Evolutionary conservation across 2,797 vertebrate species (phyloP).

Genomic region (Sylvia borin): DNA sequence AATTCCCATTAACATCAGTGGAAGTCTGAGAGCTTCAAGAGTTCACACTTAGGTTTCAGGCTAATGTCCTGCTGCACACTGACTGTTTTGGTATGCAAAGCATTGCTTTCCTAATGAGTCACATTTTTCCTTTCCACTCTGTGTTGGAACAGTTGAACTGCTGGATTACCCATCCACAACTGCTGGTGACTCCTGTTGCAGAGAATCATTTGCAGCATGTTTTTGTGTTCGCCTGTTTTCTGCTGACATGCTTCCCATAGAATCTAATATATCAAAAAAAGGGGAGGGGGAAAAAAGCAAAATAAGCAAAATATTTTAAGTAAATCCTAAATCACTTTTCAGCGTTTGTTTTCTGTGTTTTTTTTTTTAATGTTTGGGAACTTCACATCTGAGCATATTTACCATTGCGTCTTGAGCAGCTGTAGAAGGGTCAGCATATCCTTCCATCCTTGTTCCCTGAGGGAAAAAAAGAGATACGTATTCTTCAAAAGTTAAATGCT

Average conservation of each 20-base stretch:
- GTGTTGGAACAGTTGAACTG: neutral
- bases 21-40: neutral
- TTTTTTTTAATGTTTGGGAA: neutral
- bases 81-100: neutral
- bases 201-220: conserved; percentile 79
- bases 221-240: conserved; percentile 80
- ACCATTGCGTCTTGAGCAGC: conserved; percentile 81
- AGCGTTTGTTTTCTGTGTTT: neutral
- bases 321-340: neutral
- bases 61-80: neutral
- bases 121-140: conserved; percentile 19
- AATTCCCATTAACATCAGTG: neutral
- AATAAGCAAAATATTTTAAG: neutral
- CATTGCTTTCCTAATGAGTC: neutral
- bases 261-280: conserved; percentile 59
- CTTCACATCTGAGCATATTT: neutral
- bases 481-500: neutral
- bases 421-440: conserved; percentile 73
- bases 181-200: conserved; percentile 80
- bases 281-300: rapidly evolving
- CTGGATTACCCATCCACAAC: conserved; percentile 77
- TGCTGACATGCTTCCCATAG: conserved; percentile 82
- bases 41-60: neutral
- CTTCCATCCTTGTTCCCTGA: conserved; percentile 79
- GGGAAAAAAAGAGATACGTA: neutral